A percentile compares a stretch with the other conserved stretches of the same genome.
Conservation (phyloP, 1,140 invertebrate genomes). For the Temnothorax longispinosus region DNA sequence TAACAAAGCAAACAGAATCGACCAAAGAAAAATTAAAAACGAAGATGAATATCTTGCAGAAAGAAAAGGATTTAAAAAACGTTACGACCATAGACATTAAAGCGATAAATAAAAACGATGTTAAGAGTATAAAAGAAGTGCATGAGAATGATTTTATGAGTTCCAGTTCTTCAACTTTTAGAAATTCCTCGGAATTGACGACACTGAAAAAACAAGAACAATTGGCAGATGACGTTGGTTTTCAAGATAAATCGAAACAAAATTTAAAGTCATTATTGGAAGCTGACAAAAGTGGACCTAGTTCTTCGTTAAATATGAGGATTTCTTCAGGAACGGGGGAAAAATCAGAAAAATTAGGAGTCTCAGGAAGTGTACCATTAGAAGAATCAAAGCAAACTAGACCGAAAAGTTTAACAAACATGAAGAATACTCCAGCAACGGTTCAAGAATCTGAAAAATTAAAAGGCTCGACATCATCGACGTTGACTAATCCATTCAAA, state of each 20-base stretch:
- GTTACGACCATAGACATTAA: conserved; percentile 14
- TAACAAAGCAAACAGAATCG: not conserved
- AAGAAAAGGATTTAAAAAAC: not conserved
- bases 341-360: not conserved
- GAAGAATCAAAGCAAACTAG: conserved; percentile 1
- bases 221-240: not conserved
- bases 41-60: not conserved
- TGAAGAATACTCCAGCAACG: not conserved
- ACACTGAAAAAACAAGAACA: not conserved
- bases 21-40: not conserved
- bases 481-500: not conserved
- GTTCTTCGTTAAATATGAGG: not conserved
- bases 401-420: not conserved
- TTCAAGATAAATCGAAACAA: not conserved
- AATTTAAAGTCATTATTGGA: not conserved
- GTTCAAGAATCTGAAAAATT: conserved; percentile 12
- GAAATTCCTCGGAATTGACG: not conserved
- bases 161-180: not conserved
- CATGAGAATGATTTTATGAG: not conserved
- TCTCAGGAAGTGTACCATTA: not conserved
- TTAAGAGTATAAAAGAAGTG: not conserved
- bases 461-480: not conserved
- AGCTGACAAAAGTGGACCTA: not conserved
- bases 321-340: not conserved
- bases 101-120: not conserved